phyloP scores from a whole-genome alignment of 2,797 vertebrate genomes.

The Mus minutoides region DNA sequence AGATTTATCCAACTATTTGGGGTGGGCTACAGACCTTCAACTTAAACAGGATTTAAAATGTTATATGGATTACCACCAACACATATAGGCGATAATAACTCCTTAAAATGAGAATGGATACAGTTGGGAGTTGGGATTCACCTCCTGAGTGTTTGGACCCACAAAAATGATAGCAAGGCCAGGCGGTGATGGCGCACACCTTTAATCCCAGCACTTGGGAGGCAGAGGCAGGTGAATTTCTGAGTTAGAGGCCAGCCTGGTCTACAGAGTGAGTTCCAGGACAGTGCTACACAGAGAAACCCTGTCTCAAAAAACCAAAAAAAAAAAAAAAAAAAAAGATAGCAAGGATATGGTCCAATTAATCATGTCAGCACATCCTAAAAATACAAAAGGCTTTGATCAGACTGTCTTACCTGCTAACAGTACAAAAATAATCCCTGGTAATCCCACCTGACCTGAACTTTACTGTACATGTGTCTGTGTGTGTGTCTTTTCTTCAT shows the following conservation, averaged over 20 bases:
- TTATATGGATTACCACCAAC: background rate
- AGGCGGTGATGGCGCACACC: too few species aligned
- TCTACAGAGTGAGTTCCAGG: too few species aligned
- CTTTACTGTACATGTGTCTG: background rate
- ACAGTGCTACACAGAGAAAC: too few species aligned
- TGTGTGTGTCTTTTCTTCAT: background rate
- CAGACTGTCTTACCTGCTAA: background rate
- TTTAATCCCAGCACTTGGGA: too few species aligned
- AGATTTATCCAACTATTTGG: background rate
- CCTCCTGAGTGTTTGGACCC: background rate
- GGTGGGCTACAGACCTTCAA: background rate
- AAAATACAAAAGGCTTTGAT: constrained; percentile 20
- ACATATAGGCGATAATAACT: background rate
- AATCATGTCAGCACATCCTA: background rate
- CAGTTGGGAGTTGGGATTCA: background rate
- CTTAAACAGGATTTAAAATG: background rate
- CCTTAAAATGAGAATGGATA: background rate
- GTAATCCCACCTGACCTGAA: background rate
- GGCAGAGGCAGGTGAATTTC: too few species aligned
- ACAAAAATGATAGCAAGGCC: background rate
- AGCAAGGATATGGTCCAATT: background rate
- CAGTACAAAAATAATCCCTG: background rate
- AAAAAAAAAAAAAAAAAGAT: too few species aligned
- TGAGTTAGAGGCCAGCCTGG: too few species aligned
- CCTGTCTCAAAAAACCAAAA: too few species aligned